Conservation (phyloP, 2,113 vertebrate species). For the Brienomyrus brachyistius region DNA sequence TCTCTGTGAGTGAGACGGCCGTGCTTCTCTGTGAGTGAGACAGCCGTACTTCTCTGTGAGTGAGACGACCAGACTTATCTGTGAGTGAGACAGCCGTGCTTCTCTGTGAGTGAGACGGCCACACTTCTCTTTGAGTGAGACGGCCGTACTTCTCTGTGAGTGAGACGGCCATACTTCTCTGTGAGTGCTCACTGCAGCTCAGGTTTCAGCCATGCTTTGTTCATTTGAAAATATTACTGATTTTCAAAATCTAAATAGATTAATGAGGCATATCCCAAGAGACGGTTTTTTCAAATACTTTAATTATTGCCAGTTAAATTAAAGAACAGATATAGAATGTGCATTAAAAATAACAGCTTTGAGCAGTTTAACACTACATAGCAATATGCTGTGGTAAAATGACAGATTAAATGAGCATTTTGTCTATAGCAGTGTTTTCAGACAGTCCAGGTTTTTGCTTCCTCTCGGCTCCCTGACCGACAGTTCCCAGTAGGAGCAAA, state of each 20-base stretch:
- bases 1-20: no score
- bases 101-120: no score
- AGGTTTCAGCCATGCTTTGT: background rate
- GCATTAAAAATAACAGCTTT: background rate
- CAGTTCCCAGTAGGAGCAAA: background rate
- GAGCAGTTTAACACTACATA: background rate
- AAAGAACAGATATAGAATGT: background rate
- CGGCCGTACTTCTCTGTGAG: no score
- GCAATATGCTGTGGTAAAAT: background rate
- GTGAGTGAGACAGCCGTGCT: no score
- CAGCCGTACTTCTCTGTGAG: no score
- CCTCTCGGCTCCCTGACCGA: background rate
- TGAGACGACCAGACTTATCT: no score
- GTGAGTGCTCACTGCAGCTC: background rate
- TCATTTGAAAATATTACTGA: background rate
- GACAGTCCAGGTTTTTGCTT: background rate
- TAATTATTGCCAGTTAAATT: background rate
- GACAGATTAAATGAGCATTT: background rate
- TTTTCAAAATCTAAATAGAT: background rate
- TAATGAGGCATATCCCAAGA: background rate
- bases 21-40: no score
- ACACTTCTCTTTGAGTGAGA: background rate
- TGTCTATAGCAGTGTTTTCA: background rate
- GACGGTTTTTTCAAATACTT: background rate
- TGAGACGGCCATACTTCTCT: no score